Evolutionary conservation across 2,797 vertebrate genomes (phyloP).

Genomic region (Dendrocincla fuliginosa): DNA sequence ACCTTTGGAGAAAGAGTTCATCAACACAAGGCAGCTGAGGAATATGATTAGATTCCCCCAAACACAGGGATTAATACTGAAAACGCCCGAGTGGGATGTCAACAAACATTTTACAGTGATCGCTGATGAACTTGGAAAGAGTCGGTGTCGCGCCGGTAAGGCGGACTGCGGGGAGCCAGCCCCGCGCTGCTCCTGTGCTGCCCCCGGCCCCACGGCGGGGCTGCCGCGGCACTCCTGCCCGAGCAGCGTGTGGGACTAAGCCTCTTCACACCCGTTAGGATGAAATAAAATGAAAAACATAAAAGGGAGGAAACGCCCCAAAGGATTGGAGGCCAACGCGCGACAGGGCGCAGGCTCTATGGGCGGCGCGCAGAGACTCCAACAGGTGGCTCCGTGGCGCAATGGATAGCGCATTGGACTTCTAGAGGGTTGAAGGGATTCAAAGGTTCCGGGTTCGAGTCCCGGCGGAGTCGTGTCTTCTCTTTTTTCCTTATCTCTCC

Average conservation of each 20-base stretch:
- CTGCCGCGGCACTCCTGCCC: rapidly evolving
- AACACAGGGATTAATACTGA: neutral
- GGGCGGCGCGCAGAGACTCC: neutral
- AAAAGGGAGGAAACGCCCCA: rapidly evolving
- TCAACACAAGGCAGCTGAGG: neutral
- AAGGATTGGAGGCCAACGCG: rapidly evolving
- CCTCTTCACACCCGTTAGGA: rapidly evolving
- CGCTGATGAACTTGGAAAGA: no score
- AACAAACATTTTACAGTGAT: neutral
- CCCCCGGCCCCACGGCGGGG: rapidly evolving
- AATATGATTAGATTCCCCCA: neutral
- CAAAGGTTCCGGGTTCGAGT: conserved; percentile 91
- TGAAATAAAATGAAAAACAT: rapidly evolving
- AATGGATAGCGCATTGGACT: conserved; percentile 99
- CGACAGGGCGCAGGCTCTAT: conserved; percentile 18
- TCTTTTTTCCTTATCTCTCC: neutral
- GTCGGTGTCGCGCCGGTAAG: rapidly evolving
- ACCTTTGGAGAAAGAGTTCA: neutral
- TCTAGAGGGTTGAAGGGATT: conserved; percentile 86
- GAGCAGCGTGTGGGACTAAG: rapidly evolving
- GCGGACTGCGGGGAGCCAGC: no score
- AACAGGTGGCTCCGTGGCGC: conserved; percentile 99
- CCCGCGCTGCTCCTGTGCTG: no score
- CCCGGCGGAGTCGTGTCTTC: conserved; percentile 80
- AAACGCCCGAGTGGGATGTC: neutral